Conservation (phyloP, 2,113 vertebrate genomes). For the Crocuta crocuta region DNA sequence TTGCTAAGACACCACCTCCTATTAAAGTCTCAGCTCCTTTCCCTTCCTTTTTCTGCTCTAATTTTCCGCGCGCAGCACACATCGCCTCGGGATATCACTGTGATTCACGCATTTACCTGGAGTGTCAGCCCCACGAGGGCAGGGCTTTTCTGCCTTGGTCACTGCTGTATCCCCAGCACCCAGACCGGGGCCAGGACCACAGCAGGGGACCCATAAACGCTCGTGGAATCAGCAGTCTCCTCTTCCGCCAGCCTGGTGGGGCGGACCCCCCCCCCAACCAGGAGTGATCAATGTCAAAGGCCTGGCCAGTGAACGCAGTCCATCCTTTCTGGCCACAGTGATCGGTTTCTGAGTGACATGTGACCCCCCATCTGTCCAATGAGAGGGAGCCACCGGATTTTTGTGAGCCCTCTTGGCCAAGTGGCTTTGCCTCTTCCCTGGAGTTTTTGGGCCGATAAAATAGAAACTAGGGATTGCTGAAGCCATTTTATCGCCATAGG, state of each 20-base stretch:
- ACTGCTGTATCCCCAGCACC: neutral
- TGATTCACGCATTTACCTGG: neutral
- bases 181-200: neutral
- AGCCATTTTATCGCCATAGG: neutral
- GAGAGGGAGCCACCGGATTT: neutral
- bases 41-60: neutral
- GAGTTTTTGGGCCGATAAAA: neutral
- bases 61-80: neutral
- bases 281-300: neutral
- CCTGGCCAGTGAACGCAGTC: neutral
- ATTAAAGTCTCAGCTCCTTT: neutral
- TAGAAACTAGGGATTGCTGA: neutral
- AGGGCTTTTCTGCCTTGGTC: neutral
- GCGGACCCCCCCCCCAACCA: neutral
- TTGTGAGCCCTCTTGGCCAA: neutral
- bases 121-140: neutral
- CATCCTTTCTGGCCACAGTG: neutral
- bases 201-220: neutral
- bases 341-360: neutral
- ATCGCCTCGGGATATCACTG: neutral
- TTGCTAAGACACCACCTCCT: neutral
- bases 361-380: neutral
- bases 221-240: rapidly evolving
- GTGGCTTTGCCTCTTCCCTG: neutral
- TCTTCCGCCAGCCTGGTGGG: neutral